Conservation (phyloP, 2,797 vertebrate species). For the Gymnodraco acuticeps region DNA sequence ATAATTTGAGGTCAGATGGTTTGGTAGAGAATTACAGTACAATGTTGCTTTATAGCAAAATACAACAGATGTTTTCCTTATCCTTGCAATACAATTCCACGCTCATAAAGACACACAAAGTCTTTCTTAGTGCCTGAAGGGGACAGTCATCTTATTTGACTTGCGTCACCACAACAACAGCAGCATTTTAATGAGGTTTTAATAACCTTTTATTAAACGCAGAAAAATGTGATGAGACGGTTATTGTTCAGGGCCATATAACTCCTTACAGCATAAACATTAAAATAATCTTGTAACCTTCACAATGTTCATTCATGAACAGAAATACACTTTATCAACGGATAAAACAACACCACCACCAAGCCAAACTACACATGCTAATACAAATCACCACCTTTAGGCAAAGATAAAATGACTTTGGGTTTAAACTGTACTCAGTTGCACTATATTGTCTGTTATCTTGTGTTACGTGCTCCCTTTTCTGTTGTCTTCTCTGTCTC, state of each 20-base stretch:
- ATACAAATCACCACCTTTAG: not conserved
- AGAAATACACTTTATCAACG: conserved; percentile 14
- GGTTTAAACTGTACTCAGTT: not conserved
- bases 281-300: conserved; percentile 41
- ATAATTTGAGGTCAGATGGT: conserved; percentile 2
- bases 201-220: conserved; percentile 45
- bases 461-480: not conserved
- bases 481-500: too few relatives aligned
- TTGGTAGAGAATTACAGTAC: conserved; percentile 1
- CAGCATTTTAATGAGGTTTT: conserved; percentile 35
- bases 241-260: conserved; percentile 33
- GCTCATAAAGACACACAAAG: conserved; percentile 33
- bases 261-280: conserved; percentile 24
- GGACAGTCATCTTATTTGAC: conserved; percentile 2
- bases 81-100: conserved; percentile 28
- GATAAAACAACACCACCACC: conserved; percentile 7
- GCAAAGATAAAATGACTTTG: not conserved
- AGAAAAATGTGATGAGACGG: conserved; percentile 19
- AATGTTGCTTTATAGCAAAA: conserved; percentile 19
- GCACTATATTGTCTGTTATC: not conserved
- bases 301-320: conserved; percentile 14
- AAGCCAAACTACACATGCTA: not conserved
- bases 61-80: conserved; percentile 22
- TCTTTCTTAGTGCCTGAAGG: conserved; percentile 34
- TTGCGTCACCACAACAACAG: not conserved